phyloP scores from a whole-genome alignment of 2,113 vertebrate species.

The Sinocyclocheilus rhinocerous region DNA sequence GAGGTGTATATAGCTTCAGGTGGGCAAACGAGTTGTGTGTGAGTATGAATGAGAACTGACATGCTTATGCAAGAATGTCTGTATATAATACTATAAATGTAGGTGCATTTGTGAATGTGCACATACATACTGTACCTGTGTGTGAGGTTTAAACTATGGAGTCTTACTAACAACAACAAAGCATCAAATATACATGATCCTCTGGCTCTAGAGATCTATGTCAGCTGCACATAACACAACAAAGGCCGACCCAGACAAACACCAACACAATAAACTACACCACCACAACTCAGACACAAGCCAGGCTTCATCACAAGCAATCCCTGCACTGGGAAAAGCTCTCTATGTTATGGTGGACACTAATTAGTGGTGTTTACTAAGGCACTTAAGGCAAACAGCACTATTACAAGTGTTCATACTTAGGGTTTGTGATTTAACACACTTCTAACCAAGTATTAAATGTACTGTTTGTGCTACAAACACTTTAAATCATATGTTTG shows the following conservation, averaged over 20 bases:
- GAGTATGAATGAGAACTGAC: slow-evolving; percentile 22
- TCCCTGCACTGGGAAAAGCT: background rate
- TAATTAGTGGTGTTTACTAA: slow-evolving; percentile 24
- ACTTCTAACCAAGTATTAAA: background rate
- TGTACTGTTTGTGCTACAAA: background rate
- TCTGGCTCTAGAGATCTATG: slow-evolving; percentile 27
- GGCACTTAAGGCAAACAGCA: background rate
- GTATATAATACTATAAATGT: slow-evolving; percentile 19
- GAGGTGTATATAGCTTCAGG: slow-evolving; percentile 34
- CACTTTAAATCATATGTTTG: background rate
- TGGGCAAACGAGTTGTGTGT: slow-evolving; percentile 29
- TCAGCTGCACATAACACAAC: slow-evolving; percentile 43
- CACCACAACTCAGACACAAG: slow-evolving; percentile 26
- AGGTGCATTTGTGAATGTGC: slow-evolving; percentile 39
- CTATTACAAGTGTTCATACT: background rate
- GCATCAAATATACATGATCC: slow-evolving; percentile 67
- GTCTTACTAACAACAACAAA: slow-evolving; percentile 51
- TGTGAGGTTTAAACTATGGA: slow-evolving; percentile 49
- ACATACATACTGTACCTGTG: slow-evolving; percentile 32
- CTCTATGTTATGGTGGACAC: background rate
- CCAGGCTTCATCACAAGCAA: background rate
- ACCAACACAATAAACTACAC: slow-evolving; percentile 54
- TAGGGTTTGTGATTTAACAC: background rate
- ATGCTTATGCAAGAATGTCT: slow-evolving; percentile 7
- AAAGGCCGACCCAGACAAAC: slow-evolving; percentile 39